phyloP scores from a whole-genome alignment of 92 coral and sea anemone species.

The Galaxea fascicularis region DNA sequence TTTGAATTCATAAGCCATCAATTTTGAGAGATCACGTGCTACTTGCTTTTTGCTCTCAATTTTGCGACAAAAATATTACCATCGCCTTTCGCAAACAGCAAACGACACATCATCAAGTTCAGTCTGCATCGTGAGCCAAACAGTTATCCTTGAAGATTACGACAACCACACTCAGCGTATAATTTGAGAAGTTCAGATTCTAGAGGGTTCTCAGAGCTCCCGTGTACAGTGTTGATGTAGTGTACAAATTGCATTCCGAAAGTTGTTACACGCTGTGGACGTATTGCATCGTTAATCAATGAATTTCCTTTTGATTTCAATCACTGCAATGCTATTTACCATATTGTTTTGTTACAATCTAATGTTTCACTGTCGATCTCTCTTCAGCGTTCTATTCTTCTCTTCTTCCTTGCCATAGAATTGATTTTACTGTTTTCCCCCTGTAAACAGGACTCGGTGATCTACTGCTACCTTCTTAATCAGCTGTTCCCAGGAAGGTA shows the following conservation, averaged over 20 bases:
- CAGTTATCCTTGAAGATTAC: too few species aligned
- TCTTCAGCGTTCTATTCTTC: neutral
- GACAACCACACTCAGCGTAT: too few species aligned
- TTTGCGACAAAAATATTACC: neutral
- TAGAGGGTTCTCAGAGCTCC: too few species aligned
- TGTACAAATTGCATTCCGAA: too few species aligned
- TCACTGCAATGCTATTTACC: too few species aligned
- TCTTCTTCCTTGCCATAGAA: neutral
- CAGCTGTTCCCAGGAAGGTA: constrained; percentile 52
- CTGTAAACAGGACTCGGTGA: constrained; percentile 38
- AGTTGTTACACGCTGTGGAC: neutral
- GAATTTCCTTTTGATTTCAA: neutral
- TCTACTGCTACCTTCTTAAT: constrained; percentile 30
- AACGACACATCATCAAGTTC: too few species aligned
- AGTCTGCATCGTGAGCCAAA: too few species aligned
- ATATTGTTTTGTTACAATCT: too few species aligned
- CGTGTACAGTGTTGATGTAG: too few species aligned
- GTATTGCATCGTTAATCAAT: too few species aligned
- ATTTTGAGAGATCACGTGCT: neutral
- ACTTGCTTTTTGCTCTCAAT: neutral
- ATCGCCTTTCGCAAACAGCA: neutral
- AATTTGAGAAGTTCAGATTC: too few species aligned
- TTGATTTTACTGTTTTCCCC: neutral
- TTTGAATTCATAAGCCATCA: neutral
- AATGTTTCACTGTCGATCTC: too few species aligned